These are phyloP conservation scores for Peromyscus eremicus DNA, from an alignment of 2,797 vertebrate genomes.

Conservation along the genomic window DNA sequence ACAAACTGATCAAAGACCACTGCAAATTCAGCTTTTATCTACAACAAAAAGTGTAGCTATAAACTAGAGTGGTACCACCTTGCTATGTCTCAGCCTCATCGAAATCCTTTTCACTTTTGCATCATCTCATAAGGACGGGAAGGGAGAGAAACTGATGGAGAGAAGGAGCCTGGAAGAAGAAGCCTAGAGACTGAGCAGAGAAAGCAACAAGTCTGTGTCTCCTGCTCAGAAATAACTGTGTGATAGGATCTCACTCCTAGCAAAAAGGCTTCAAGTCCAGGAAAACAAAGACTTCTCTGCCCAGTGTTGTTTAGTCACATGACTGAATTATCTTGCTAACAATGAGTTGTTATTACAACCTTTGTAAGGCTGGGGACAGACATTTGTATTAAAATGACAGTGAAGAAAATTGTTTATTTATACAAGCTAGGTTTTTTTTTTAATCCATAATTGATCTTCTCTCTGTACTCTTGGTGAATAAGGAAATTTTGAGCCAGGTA, in stretches of 20 bases:
- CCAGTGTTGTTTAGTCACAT: not conserved
- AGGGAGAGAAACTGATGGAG: not conserved
- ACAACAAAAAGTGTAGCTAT: not conserved
- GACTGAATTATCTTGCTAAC: slow-evolving; percentile 64
- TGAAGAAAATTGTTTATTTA: slow-evolving; percentile 63
- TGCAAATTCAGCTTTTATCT: not conserved
- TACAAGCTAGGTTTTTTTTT: slow-evolving; percentile 26
- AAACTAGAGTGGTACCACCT: slow-evolving; percentile 20
- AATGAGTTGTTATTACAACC: slow-evolving; percentile 56
- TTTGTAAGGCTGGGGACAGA: slow-evolving; percentile 11
- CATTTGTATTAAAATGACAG: slow-evolving; percentile 61
- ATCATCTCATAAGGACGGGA: not conserved
- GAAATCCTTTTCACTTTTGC: slow-evolving; percentile 24
- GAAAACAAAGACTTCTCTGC: slow-evolving; percentile 74
- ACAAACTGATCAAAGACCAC: not conserved
- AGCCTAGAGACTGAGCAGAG: not conserved
- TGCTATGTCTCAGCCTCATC: not conserved
- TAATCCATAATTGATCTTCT: slow-evolving; percentile 57
- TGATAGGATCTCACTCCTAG: slow-evolving; percentile 48
- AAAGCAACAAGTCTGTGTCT: not conserved
- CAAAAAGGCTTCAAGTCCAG: slow-evolving; percentile 60
- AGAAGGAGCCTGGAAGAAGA: not conserved
- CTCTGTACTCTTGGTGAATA: slow-evolving; percentile 45
- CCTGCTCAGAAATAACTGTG: not conserved
- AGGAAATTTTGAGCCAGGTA: slow-evolving; percentile 49